Conservation (phyloP, 1,140 invertebrate genomes). For the Arctopsyche grandis region DNA sequence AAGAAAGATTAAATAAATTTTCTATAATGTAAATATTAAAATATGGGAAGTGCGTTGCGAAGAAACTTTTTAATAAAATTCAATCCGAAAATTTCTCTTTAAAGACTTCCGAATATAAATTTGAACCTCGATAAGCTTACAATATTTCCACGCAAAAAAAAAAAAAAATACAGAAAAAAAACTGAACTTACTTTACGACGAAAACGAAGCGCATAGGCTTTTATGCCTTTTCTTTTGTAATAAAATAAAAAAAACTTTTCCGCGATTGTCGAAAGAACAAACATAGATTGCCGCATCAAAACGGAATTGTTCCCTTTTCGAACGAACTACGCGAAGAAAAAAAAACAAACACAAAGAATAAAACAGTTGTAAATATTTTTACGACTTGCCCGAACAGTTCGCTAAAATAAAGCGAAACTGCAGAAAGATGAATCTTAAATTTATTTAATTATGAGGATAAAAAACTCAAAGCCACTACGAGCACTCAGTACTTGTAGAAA, state of each 20-base stretch:
- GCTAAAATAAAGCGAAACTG: too few relatives aligned
- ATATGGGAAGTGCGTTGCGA: too few relatives aligned
- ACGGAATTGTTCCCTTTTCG: conserved; percentile 14
- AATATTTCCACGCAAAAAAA: background rate
- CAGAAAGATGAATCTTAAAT: too few relatives aligned
- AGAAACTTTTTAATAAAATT: background rate
- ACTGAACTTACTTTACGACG: conserved; percentile 12
- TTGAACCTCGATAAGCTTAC: background rate
- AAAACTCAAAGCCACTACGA: too few relatives aligned
- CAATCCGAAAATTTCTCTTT: background rate
- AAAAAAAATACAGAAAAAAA: background rate
- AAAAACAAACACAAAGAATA: conserved; percentile 1
- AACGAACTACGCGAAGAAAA: too few relatives aligned
- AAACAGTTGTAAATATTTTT: conserved; percentile 12
- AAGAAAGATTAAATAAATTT: conserved; percentile 23
- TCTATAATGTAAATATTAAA: too few relatives aligned
- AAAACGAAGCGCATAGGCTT: background rate
- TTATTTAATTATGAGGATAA: too few relatives aligned
- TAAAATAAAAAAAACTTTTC: conserved; percentile 32
- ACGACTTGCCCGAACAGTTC: background rate
- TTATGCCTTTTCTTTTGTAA: conserved; percentile 23
- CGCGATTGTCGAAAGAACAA: conserved; percentile 26
- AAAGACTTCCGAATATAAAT: background rate
- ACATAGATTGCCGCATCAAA: conserved; percentile 19
- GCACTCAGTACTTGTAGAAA: background rate